These are phyloP conservation scores for Oxycera nigricornis DNA, from an alignment of 2,888 invertebrate species.

Conservation along the genomic window DNA sequence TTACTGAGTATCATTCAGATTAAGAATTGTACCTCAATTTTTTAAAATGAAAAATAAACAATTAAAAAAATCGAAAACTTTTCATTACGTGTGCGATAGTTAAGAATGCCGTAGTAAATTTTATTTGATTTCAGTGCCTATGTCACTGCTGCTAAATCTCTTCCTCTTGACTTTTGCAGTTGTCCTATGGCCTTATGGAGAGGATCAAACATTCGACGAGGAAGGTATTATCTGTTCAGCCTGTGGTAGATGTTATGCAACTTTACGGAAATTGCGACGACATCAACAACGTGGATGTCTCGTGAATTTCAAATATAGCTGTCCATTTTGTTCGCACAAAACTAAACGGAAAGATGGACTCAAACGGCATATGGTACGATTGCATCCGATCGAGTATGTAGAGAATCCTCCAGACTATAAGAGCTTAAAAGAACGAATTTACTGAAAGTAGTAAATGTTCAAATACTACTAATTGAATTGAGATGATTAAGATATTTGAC, in stretches of 20 bases:
- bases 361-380: slow-evolving; percentile 21
- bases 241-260: slow-evolving; percentile 1
- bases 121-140: too few species aligned
- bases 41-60: too few species aligned
- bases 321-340: slow-evolving; percentile 18
- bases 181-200: background rate
- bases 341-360: slow-evolving; percentile 24
- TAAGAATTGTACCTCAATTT: too few species aligned
- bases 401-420: background rate
- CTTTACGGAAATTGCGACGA: background rate
- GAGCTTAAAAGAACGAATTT: background rate
- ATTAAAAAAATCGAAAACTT: too few species aligned
- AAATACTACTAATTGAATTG: too few species aligned
- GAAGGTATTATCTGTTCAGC: slow-evolving; percentile 1
- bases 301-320: background rate
- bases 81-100: too few species aligned
- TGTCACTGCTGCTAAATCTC: too few species aligned
- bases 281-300: slow-evolving; percentile 31
- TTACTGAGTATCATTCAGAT: too few species aligned
- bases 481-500: too few species aligned
- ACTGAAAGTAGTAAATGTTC: background rate
- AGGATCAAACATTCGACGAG: background rate
- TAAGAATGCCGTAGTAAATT: too few species aligned
- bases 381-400: slow-evolving; percentile 16
- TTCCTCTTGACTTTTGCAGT: background rate